Percentiles rank a stretch among this genome's conserved stretches.
Conservation (phyloP, 2,888 invertebrate genomes). For the Parasteatoda lunata region DNA sequence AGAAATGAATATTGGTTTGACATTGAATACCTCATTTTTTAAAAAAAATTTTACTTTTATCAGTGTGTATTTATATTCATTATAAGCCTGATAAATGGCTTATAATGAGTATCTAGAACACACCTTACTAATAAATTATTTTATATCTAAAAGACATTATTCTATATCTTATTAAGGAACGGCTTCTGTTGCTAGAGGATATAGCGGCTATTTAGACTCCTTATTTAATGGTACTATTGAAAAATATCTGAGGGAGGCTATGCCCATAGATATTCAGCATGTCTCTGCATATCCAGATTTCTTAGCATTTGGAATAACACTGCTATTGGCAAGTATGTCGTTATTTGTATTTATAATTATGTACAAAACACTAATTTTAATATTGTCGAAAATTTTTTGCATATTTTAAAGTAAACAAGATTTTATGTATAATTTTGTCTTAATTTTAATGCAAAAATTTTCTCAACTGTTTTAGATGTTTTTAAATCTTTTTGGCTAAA, state of each 20-base stretch:
- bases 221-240: constrained; percentile 74
- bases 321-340: constrained; percentile 64
- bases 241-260: constrained; percentile 72
- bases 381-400: no score
- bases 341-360: neutral
- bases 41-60: neutral
- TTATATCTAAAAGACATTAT: neutral
- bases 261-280: constrained; percentile 74
- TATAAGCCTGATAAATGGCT: no score
- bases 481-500: no score
- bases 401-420: no score
- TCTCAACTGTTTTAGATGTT: no score
- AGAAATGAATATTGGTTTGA: no score
- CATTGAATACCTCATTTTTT: neutral
- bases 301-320: constrained; percentile 69
- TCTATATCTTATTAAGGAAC: constrained; percentile 72
- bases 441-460: no score
- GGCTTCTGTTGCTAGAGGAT: constrained; percentile 79
- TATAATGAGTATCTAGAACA: no score
- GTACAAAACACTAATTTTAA: no score
- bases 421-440: no score
- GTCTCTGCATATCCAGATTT: constrained; percentile 71
- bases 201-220: constrained; percentile 76
- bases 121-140: no score
- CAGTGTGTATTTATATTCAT: neutral